Evolutionary conservation across 1,140 invertebrate genomes (phyloP), one percentile per base, ranked within the genome.

Genomic region (Gryllus bimaculatus): DNA sequence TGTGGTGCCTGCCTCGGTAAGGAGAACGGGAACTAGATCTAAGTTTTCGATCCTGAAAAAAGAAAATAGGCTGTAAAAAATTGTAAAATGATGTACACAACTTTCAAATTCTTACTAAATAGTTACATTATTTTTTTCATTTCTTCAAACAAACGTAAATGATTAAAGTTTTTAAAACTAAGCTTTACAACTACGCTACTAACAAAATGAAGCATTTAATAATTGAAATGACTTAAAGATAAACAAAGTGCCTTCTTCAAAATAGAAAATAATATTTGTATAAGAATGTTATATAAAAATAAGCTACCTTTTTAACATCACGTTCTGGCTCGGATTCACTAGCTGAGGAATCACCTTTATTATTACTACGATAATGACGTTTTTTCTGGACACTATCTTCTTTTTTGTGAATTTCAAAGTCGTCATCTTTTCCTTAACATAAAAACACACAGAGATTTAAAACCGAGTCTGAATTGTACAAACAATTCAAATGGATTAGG

Each of bases 311-410:
- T 48, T 76, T 81, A 8, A 66, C 18, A 66, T n/a, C n/a, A 5
- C 47, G 73, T 26, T 74, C 73, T 39, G 47, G 15, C 73, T 88
- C 88, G 0, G 88, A 88, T 66, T 89, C 88, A 80, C 86, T 88
- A 26, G 87, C 88, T 54, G 87, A 88, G 48, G 86, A 88, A 81
- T 91, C 93, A 74, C 94, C 93, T 83, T 95, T 95, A 77, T 94
- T 95, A 76, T 89, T 90, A 78, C 88, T 90, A 12, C 95, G 89
- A 83, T 96, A 96, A 78, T 96, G 94, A 47, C 95, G 87, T 81
- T 94, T 94, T 73, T 93, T 93, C 83, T 94, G 93, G 10, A 94
- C 89, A 76, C 92, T 93, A 80, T 93, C 90, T 83, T 93, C 93
- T 82, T 93, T 94, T 81, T 91, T 92, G 8, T 89, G 86, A 80